Conservation (phyloP, 2,797 vertebrate genomes). For the Huso huso region DNA sequence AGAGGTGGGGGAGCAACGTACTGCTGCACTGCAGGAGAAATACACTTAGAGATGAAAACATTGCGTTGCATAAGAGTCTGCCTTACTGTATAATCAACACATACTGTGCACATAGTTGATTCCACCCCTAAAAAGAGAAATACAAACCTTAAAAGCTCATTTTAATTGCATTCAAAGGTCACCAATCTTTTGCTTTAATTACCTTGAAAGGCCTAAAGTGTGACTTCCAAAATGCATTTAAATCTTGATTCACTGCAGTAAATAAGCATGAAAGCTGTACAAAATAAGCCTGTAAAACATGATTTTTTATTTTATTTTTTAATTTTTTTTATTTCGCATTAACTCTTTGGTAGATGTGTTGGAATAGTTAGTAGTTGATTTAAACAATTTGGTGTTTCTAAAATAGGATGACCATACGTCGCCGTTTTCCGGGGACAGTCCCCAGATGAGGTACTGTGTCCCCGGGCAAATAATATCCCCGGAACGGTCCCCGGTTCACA, state of each 20-base stretch:
- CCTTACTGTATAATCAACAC: constrained; percentile 2
- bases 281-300: too few relatives aligned
- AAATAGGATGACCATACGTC: too few relatives aligned
- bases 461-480: too few relatives aligned
- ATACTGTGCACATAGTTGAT: background rate
- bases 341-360: too few relatives aligned
- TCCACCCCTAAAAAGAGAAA: background rate
- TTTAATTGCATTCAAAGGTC: constrained; percentile 18
- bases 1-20: constrained; percentile 4
- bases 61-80: background rate
- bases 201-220: constrained; percentile 6
- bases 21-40: constrained; percentile 12
- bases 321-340: too few relatives aligned
- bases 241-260: background rate
- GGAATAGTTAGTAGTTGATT: too few relatives aligned
- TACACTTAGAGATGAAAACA: constrained; percentile 2
- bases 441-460: too few relatives aligned
- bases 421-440: too few relatives aligned
- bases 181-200: constrained; percentile 10
- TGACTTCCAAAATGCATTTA: constrained; percentile 11
- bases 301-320: too few relatives aligned
- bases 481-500: too few relatives aligned
- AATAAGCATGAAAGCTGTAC: too few relatives aligned
- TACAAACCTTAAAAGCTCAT: background rate
- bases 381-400: too few relatives aligned